Percentiles rank a stretch among this genome's conserved stretches.
Conservation (phyloP, 2,888 invertebrate genomes). For the Nephrotoma guestfalica region DNA sequence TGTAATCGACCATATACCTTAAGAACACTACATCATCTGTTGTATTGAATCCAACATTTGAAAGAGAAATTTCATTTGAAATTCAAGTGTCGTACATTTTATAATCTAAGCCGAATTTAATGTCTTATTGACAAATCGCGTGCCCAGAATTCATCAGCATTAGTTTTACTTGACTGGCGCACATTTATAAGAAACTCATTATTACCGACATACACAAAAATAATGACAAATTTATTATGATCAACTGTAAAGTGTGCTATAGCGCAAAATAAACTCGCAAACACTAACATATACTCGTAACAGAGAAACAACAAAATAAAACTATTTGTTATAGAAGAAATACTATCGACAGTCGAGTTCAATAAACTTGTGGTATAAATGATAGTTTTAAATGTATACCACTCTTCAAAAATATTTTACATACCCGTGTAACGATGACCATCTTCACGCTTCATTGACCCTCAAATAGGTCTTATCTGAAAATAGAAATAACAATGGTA, state of each 20-base stretch:
- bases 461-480: background rate
- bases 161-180: background rate
- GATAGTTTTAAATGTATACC: constrained; percentile 29
- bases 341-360: background rate
- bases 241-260: background rate
- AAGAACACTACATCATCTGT: background rate
- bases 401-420: constrained; percentile 19
- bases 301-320: too few relatives aligned
- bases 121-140: background rate
- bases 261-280: background rate
- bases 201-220: background rate
- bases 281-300: background rate
- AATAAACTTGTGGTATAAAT: background rate
- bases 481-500: background rate
- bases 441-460: constrained; percentile 41
- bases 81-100: background rate
- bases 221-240: background rate
- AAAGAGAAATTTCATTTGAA: background rate
- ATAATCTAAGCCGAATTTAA: background rate
- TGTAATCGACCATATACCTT: background rate
- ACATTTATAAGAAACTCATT: background rate
- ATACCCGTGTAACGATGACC: constrained; percentile 69
- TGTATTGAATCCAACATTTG: background rate
- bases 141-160: background rate
- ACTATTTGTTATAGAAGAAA: background rate